Conservation (phyloP, 2,797 vertebrate genomes). For the Taeniopygia guttata region DNA sequence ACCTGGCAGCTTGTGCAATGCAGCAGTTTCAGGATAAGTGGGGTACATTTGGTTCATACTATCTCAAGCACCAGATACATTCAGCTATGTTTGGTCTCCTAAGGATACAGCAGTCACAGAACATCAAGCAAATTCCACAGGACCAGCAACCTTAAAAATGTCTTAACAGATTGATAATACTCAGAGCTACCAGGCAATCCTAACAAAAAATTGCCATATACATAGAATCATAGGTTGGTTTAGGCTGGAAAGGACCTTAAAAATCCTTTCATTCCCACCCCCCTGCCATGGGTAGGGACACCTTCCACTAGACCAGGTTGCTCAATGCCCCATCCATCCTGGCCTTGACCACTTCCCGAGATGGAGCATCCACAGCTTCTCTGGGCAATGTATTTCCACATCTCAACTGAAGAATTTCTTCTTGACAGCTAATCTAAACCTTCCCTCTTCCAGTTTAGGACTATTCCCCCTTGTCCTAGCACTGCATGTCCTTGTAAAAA, state of each 20-base stretch:
- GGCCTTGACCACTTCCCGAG: neutral
- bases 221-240: neutral
- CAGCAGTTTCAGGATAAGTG: neutral
- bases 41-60: neutral
- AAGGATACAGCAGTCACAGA: neutral
- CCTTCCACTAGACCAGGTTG: neutral
- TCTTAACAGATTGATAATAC: neutral
- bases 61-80: neutral
- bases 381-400: neutral
- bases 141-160: neutral
- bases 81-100: neutral
- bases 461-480: neutral
- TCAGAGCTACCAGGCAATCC: neutral
- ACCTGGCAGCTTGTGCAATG: neutral
- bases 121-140: neutral
- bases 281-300: neutral
- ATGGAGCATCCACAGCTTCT: neutral
- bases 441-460: neutral
- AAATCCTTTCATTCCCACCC: neutral
- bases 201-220: neutral
- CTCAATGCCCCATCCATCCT: neutral
- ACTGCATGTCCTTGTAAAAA: neutral
- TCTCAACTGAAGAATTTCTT: neutral
- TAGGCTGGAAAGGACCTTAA: neutral
- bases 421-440: neutral